A percentile compares a stretch with the other conserved stretches of the same genome.
Evolutionary conservation across 2,113 vertebrate species (phyloP).

Genomic region (Cinclus cinclus): DNA sequence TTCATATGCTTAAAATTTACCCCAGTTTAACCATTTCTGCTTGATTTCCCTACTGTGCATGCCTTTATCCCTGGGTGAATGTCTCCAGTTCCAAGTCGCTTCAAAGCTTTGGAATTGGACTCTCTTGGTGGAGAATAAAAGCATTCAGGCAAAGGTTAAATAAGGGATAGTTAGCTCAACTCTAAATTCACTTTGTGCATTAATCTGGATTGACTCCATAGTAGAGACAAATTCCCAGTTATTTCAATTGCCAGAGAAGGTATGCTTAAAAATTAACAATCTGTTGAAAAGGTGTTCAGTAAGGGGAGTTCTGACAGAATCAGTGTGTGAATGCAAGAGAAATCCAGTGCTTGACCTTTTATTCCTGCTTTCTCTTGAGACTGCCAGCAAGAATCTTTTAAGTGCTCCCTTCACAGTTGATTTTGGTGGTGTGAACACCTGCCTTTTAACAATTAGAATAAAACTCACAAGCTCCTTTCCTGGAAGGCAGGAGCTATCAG

Average conservation of each 20-base stretch:
- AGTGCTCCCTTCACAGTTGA: background rate
- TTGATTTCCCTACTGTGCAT: background rate
- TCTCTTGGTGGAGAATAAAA: background rate
- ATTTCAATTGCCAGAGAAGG: background rate
- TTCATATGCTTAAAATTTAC: background rate
- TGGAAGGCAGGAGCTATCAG: conserved; percentile 14
- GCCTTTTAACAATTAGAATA: conserved; percentile 14
- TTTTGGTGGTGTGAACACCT: conserved; percentile 21
- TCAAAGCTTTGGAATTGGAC: background rate
- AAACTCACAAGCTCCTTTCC: conserved; percentile 39
- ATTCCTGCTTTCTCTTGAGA: background rate
- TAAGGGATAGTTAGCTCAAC: background rate
- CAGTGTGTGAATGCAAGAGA: background rate
- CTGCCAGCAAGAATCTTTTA: background rate
- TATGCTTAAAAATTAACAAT: conserved; percentile 1
- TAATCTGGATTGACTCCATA: background rate
- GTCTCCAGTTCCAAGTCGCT: background rate
- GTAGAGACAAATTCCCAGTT: background rate
- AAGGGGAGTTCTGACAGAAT: background rate
- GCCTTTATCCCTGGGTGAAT: background rate
- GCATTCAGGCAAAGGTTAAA: background rate
- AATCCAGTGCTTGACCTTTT: conserved; percentile 20
- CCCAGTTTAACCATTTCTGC: background rate
- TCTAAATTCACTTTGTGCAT: background rate
- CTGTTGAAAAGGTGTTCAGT: background rate